Evolutionary conservation across 1,140 invertebrate genomes (phyloP), one percentile per base, ranked within the genome.

Genomic region (Drosophila arizonae): DNA sequence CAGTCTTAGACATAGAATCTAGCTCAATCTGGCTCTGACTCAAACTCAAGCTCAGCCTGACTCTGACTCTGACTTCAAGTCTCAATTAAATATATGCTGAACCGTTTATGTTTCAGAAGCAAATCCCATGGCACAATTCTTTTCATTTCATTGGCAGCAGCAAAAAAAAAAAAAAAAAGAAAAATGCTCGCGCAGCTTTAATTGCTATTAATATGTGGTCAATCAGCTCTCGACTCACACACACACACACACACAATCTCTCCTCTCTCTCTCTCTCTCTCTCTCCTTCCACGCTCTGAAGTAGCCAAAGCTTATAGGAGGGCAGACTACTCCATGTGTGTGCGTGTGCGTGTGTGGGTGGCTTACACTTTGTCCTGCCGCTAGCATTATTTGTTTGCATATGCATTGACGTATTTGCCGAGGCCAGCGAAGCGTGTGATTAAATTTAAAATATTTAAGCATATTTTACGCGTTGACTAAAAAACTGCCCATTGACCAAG

Each of bases 361-460:
- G 43, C 10, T 26, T 4, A 24, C 24, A 51, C 10, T 54, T 54
- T 10, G 51, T 4, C 51, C 15, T 9, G 13, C 51, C 28, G 28
- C 15, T 28, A 63, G 72, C 74, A 81, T 78, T 77, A 87, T 86
- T 86, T 86, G 82, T 82, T 86, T 87, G 82, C 82, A 87, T 87
- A 86, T 87, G 82, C 82, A 86, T 87, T 86, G 82, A 86, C 82
- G 82, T 86, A 86, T 86, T 86, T 86, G 82, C 65, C 63, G 72
- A 87, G 62, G 82, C 54, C 82, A 87, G 79, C 82, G 82, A 72
- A 73, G 82, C 82, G 82, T 86, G 82, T 86, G 84, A 87, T 87
- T 87, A 87, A 87, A 87, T 87, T 87, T 87, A 87, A 87, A 87
- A 87, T 87, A 87, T 87, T 87, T 87, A 87, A 87, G 84, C 82